A percentile compares a stretch with the other conserved stretches of the same genome.
phyloP scores from a whole-genome alignment of 1,140 invertebrate species.

The Polypedilum vanderplanki region DNA sequence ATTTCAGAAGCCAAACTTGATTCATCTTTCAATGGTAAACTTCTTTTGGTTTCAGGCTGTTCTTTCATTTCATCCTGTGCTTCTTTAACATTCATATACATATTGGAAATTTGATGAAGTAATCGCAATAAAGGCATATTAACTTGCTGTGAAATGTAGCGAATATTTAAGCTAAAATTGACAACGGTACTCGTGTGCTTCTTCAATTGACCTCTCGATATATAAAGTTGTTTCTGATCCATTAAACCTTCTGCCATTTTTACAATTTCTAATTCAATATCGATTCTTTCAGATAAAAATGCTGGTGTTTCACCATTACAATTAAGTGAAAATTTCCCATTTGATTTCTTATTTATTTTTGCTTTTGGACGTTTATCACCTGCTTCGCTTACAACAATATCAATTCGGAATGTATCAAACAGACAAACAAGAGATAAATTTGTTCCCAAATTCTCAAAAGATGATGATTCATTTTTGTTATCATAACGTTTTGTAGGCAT shows the following conservation, averaged over 20 bases:
- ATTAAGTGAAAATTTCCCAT: slow-evolving; percentile 51
- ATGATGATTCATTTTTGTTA: slow-evolving; percentile 65
- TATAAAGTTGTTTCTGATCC: slow-evolving; percentile 74
- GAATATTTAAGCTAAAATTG: slow-evolving; percentile 78
- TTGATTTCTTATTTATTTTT: slow-evolving; percentile 38
- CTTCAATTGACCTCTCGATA: slow-evolving; percentile 77
- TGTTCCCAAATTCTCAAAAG: slow-evolving; percentile 79
- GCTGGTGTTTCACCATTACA: slow-evolving; percentile 74
- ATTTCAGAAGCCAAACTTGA: slow-evolving; percentile 55
- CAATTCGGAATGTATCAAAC: slow-evolving; percentile 81
- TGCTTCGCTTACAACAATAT: slow-evolving; percentile 86
- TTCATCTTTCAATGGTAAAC: slow-evolving; percentile 40
- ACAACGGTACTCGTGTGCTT: slow-evolving; percentile 82
- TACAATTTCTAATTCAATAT: slow-evolving; percentile 79
- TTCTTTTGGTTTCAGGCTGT: slow-evolving; percentile 51
- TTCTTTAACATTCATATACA: slow-evolving; percentile 96
- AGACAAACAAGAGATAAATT: slow-evolving; percentile 80
- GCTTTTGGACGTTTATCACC: slow-evolving; percentile 49
- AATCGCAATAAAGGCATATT: slow-evolving; percentile 92
- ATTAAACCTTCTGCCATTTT: slow-evolving; percentile 84
- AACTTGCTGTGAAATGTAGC: slow-evolving; percentile 83
- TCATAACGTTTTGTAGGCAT: slow-evolving; percentile 52
- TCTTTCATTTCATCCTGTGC: slow-evolving; percentile 82
- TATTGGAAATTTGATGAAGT: slow-evolving; percentile 92
- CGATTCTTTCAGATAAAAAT: slow-evolving; percentile 86